phyloP scores from a whole-genome alignment of 2,113 vertebrate genomes.

The Orthochromis indermauri region DNA sequence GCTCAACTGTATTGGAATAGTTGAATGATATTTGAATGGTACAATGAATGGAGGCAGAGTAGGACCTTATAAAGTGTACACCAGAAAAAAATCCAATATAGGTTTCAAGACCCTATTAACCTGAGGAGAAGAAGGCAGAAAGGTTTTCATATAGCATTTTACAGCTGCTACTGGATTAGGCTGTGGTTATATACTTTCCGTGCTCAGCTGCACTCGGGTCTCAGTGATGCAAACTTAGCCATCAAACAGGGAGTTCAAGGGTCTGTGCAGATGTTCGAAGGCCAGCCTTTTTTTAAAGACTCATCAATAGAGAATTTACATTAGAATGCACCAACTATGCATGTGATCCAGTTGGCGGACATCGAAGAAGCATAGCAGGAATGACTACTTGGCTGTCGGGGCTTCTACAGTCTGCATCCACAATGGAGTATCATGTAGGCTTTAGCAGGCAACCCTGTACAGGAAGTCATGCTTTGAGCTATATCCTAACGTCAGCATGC shows the following conservation, averaged over 20 bases:
- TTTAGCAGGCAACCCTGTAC: not conserved
- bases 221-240: not conserved
- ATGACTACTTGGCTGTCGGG: not conserved
- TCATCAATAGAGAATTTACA: not conserved
- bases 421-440: not conserved
- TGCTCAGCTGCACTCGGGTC: not conserved
- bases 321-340: not conserved
- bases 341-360: not conserved
- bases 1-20: not conserved
- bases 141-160: not conserved
- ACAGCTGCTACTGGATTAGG: not conserved
- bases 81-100: not conserved
- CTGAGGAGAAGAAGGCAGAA: not conserved
- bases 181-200: not conserved
- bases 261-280: accelerated
- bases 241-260: not conserved
- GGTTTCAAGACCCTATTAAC: not conserved
- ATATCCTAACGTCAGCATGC: not conserved
- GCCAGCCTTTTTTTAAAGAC: not conserved
- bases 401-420: accelerated
- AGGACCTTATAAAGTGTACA: not conserved
- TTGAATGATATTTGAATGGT: not conserved
- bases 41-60: not conserved
- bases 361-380: not conserved
- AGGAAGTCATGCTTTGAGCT: not conserved